phyloP scores from a whole-genome alignment of 2,797 vertebrate genomes.

The Momotus momota region DNA sequence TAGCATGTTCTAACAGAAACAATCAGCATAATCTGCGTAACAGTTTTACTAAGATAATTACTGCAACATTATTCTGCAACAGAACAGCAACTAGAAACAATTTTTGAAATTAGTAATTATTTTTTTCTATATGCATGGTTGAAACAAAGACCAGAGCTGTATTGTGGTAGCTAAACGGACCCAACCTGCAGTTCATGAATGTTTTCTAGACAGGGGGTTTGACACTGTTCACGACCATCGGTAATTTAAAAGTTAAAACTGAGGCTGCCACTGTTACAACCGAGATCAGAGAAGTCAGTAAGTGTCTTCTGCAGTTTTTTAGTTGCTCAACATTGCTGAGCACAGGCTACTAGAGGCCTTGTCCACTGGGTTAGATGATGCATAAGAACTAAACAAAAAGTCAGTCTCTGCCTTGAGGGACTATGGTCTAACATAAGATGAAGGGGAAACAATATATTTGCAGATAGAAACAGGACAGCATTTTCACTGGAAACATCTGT shows the following conservation, averaged over 20 bases:
- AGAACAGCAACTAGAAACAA: background rate
- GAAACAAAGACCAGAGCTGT: background rate
- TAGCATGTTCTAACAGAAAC: background rate
- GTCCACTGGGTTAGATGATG: rapidly evolving
- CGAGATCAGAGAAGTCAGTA: background rate
- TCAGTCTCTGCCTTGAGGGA: background rate
- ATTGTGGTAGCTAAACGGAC: background rate
- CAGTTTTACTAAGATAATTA: background rate
- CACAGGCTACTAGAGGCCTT: background rate
- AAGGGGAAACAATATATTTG: background rate
- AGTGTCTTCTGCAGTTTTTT: background rate
- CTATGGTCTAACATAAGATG: background rate
- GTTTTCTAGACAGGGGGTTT: background rate
- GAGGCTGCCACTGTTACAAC: background rate
- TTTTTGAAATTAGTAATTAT: background rate
- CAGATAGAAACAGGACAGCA: background rate
- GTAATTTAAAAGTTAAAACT: background rate
- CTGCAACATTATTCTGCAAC: background rate
- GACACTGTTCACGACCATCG: background rate
- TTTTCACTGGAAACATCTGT: background rate
- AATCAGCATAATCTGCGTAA: background rate
- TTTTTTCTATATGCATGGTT: background rate
- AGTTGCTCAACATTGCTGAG: background rate
- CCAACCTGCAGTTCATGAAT: rapidly evolving
- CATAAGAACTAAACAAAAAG: background rate